Conservation (phyloP, 2,888 invertebrate genomes). For the Augochlorella aurata region DNA sequence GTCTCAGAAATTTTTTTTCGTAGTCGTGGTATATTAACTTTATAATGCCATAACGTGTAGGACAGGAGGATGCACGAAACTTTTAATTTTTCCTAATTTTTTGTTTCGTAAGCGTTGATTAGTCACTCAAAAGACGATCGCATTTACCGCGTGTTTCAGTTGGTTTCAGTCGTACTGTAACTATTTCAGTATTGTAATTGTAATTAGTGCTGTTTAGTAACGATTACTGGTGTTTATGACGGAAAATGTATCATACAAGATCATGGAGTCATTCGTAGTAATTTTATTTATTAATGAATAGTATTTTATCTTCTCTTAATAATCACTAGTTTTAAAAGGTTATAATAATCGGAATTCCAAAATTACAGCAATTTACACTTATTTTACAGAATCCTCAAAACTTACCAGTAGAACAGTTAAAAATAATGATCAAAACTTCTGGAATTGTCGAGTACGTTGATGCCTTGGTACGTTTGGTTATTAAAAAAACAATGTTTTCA, state of each 20-base stretch:
- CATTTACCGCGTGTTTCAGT: conserved; percentile 9
- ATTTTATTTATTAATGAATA: conserved; percentile 28
- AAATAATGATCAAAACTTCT: conserved; percentile 82
- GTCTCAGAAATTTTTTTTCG: neutral
- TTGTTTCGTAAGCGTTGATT: conserved; percentile 20
- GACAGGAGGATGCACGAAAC: neutral
- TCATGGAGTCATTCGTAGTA: conserved; percentile 66
- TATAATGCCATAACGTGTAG: neutral
- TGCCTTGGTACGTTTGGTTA: conserved; percentile 85
- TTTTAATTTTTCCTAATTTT: neutral
- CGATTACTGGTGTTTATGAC: conserved; percentile 54
- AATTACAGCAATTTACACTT: conserved; percentile 7
- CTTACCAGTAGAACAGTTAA: conserved; percentile 79
- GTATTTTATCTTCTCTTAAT: neutral
- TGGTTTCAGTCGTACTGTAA: neutral
- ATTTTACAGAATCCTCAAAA: conserved; percentile 73
- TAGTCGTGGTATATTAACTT: neutral
- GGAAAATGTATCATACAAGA: conserved; percentile 56
- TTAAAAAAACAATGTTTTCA: neutral
- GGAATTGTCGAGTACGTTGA: conserved; percentile 84
- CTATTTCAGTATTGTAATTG: conserved; percentile 13
- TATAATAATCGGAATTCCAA: conserved; percentile 23
- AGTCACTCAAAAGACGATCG: conserved; percentile 9
- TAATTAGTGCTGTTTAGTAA: conserved; percentile 1
- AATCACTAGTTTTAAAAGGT: conserved; percentile 6